Evolutionary conservation across 1,140 invertebrate genomes (phyloP), one percentile per base, ranked within the genome.

Genomic region (Fopius arisanus): DNA sequence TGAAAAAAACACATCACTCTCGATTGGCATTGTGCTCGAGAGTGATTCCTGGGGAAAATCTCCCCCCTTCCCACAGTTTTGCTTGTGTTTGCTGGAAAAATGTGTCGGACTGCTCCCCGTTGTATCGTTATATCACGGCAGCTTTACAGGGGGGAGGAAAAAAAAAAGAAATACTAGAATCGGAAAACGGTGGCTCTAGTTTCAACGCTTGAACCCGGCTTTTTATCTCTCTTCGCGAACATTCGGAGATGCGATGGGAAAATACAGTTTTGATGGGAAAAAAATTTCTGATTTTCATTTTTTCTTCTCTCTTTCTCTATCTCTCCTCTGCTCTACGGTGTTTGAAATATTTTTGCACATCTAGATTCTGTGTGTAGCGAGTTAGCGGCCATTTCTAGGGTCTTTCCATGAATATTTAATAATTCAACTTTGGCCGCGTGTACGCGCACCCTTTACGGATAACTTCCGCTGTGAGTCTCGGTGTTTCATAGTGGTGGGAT

Each of bases 391-490:
- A 67, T 41, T 72, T 28, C 63, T 74, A 72, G 40, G 75, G 70
- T 78, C 75, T n/a, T 14, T 37, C 66, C 74, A 80, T 83, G 78
- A 81, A 83, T 83, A 83, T 83, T 80, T 81, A 80, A 81, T 51
- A 69, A 67, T 74, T 78, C 62, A 78, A 81, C 78, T 80, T 80
- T 79, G 70, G 51, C 59, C 69, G 72, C 75, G 73, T 66, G 62
- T 65, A 69, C 26, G 23, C 41, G n/a, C 23, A 43, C 43, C 19
- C 26, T 31, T 19, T 29, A n/a, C 28, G 26, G n/a, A 69, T 54
- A 54, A 16, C 26, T 43, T 29, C 12, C 37, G 19, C 66, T 62
- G 62, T 31, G 65, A 31, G 37, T 43, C 21, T 69, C 23, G 54
- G 43, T 40, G 19, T 71, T 67, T 33, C 48, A 33, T 28, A 28